phyloP scores from a whole-genome alignment of 2,797 vertebrate species.

The Pangasius macronema region DNA sequence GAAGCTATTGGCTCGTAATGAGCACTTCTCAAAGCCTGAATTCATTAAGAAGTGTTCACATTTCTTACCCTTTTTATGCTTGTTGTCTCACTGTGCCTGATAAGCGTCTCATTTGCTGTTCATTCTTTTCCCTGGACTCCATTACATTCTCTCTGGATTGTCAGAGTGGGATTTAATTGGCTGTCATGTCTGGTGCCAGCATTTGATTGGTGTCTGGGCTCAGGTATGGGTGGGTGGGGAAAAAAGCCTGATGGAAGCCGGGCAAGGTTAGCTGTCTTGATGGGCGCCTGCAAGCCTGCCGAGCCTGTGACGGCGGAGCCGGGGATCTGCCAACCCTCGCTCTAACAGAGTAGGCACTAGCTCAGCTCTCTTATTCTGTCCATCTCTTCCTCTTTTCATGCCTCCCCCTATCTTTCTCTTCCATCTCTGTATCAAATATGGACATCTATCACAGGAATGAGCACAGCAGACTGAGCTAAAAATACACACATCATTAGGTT shows the following conservation, averaged over 20 bases:
- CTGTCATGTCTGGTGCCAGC: constrained; percentile 56
- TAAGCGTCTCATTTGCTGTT: constrained; percentile 34
- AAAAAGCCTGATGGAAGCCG: constrained; percentile 44
- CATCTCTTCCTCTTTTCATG: constrained; percentile 20
- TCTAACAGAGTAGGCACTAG: constrained; percentile 39
- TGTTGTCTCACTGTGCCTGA: constrained; percentile 11
- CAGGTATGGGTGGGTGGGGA: constrained; percentile 53
- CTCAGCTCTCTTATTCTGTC: constrained; percentile 25
- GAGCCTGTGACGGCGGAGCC: constrained; percentile 34
- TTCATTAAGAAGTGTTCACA: constrained; percentile 34
- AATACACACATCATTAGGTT: constrained; percentile 9
- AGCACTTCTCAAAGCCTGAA: constrained; percentile 26
- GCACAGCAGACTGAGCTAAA: constrained; percentile 12
- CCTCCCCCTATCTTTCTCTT: not conserved
- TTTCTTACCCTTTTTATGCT: not conserved
- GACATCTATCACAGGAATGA: constrained; percentile 34
- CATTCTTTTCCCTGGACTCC: not conserved
- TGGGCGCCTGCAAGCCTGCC: constrained; percentile 25
- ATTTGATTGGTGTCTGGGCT: constrained; percentile 52
- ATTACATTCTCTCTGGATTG: constrained; percentile 38
- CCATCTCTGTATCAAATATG: constrained; percentile 20
- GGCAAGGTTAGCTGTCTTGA: constrained; percentile 52
- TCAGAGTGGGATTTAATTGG: constrained; percentile 54
- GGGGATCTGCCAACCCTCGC: constrained; percentile 30
- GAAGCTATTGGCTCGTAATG: constrained; percentile 12